Conservation (phyloP, 2,888 invertebrate genomes). For the Drosophila formosana region DNA sequence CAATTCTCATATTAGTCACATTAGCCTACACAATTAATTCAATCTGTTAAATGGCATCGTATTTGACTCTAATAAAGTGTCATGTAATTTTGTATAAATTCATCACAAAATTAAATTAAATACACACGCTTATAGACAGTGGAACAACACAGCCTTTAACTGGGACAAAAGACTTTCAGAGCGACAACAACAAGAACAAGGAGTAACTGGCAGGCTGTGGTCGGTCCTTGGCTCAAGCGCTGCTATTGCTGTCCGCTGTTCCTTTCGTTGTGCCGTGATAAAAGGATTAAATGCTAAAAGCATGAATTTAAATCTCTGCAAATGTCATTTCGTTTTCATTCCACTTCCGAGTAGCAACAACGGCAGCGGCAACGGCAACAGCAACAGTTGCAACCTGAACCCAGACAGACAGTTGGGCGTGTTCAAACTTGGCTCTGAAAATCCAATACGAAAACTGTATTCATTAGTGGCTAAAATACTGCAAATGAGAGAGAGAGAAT, state of each 20-base stretch:
- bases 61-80: too few species aligned
- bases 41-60: too few species aligned
- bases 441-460: conserved; percentile 29
- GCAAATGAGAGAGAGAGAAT: conserved; percentile 22
- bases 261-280: conserved; percentile 54
- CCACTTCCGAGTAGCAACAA: conserved; percentile 29
- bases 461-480: conserved; percentile 34
- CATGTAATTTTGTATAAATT: too few species aligned
- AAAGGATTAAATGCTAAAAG: conserved; percentile 76
- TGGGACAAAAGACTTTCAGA: not conserved
- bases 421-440: conserved; percentile 10
- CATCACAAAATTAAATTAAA: not conserved
- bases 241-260: not conserved
- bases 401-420: not conserved
- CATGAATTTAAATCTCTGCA: conserved; percentile 71
- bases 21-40: too few species aligned
- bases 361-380: not conserved
- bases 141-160: not conserved
- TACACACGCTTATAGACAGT: not conserved
- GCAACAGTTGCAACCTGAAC: conserved; percentile 31
- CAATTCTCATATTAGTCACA: too few species aligned
- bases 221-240: not conserved
- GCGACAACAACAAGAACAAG: not conserved
- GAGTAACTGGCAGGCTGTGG: conserved; percentile 2
- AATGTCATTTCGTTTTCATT: conserved; percentile 61